Evolutionary conservation across 1,140 invertebrate genomes (phyloP), one percentile per base, ranked within the genome.

Genomic region (Elysia chlorotica): DNA sequence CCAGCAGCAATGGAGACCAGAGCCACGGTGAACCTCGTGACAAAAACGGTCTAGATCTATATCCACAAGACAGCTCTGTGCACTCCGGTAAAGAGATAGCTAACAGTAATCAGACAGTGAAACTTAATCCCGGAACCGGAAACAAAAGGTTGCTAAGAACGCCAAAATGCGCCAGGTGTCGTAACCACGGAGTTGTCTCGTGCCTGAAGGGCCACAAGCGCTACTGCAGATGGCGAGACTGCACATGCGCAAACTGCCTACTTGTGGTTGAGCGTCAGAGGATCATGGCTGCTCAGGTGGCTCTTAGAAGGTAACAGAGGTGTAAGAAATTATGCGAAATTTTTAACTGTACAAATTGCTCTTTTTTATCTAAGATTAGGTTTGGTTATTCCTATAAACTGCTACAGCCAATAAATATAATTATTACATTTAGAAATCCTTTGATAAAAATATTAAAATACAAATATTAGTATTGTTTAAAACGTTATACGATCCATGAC

Each of bases 201-300:
- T 96, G 95, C 88, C 90, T 98, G 28, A 92, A 88, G 74, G 96
- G 96, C 0, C 97, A 99, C 87, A 98, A 98, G 84, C 91, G 96
- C 74, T 92, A 95, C 66, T 88, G 87, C 73, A 76, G 84, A 33
- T 88, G 86, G 86, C 78, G 83, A 3, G 85, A 87, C 83, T 99
- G 97, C 88, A 91, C 94, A 63, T 96, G 98, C 89, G 94, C 96
- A 33, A 99, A 99, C 89, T 99, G 98, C 86, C 94, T 95, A 23
- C 89, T 99, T 21, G 98, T 98, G 63, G 95, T 96, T 53, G 96
- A 99, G 86, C 87, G 97, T 38, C 96, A 99, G 85, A 88, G 96
- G 33, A 96, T 99, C 19, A 99, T 99, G 96, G 96, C 96, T 0
- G 96, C 97, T 66, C 96, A 99, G 92, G 95, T 97, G 36, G 86